phyloP scores from a whole-genome alignment of 2,888 invertebrate species.

The Philaethria dido region DNA sequence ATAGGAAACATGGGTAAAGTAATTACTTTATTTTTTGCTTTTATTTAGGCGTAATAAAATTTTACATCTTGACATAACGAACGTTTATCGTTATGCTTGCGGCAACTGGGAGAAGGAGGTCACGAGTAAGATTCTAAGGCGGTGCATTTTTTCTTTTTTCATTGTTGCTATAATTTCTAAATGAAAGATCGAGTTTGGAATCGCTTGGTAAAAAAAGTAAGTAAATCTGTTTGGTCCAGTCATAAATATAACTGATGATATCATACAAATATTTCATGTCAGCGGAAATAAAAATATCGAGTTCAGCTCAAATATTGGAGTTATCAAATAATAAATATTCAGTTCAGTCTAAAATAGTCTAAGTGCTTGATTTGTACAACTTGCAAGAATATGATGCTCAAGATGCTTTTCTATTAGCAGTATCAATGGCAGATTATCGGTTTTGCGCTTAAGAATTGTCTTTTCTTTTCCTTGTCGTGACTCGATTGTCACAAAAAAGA shows the following conservation, averaged over 20 bases:
- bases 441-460: not conserved
- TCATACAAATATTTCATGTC: too few species aligned
- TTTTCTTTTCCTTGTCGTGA: not conserved
- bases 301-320: too few species aligned
- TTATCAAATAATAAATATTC: too few species aligned
- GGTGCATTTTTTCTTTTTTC: not conserved
- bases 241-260: too few species aligned
- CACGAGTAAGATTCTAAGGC: not conserved
- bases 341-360: not conserved
- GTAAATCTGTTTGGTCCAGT: too few species aligned
- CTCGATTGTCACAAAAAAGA: slow-evolving; percentile 10
- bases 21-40: not conserved
- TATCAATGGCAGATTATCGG: not conserved
- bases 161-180: not conserved
- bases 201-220: too few species aligned
- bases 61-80: not conserved
- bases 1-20: not conserved
- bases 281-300: too few species aligned
- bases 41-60: not conserved
- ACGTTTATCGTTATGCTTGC: not conserved
- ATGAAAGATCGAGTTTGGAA: not conserved
- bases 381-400: not conserved
- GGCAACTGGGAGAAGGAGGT: not conserved
- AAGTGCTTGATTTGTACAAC: not conserved
- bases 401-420: not conserved